Base-by-base conservation (phyloP, 2,888 invertebrate species). In the Nysson spinosus region DNA sequence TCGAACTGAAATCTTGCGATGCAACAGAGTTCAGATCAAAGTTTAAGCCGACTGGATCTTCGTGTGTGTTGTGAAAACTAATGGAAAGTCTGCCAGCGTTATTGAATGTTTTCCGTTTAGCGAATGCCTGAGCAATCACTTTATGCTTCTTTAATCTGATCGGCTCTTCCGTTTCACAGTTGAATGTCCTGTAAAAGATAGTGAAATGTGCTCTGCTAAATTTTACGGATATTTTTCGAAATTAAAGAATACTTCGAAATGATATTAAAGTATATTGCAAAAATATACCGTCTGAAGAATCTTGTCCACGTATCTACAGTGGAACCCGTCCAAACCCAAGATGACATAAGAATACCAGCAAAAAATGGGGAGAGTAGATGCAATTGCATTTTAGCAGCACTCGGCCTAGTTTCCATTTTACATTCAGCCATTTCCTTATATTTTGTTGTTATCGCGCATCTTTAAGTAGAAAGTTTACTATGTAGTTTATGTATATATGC, bases 291-390 rank as follows among this genome's bases (percentile, higher is more conserved):
- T 83, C 93, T 91, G 56, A 96, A 88, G 86, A 95, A 96, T 55
- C 96, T 90, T 64, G 92, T 91, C 98, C 98, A 98, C 9, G 94
- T 92, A 74, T 94, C 92, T 4, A 95, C 86, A 3, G 96, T 95
- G 30, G 95, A 93, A 16, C 91, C 91, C 4, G 95, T 97, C 96
- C 96, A 98, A 22, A 96, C 94, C 96, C 97, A 98, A 0, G 96
- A 95, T 2, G 96, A 95, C 94, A 97, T 95, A 20, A 95, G 91
- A 64, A 96, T 91, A 34, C 96, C 96, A 30, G 94, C 92, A 70
- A 93, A 93, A 88, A 96, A 97, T 68, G 95, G 91, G 51, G 95
- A 92, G 62, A 96, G 87, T 77, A 97, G 88, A 79, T 97, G 95
- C 67, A 96, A 85, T 85, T 96, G 95, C 42, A 95, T 87, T 85